Conservation (phyloP, 2,888 invertebrate genomes). For the Ernsta delagoae region DNA sequence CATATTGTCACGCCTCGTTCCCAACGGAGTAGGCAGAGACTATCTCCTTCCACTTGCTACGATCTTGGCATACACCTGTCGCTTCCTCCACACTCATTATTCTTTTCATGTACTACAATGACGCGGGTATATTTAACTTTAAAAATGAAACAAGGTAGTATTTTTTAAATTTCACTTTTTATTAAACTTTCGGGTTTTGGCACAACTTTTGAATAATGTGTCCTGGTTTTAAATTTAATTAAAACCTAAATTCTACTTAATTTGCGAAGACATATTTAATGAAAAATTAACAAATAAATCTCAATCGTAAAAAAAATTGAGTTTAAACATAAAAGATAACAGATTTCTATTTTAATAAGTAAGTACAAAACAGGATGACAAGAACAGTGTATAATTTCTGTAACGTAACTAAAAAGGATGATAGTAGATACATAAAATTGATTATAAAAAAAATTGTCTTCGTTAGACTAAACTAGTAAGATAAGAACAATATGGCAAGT, state of each 20-base stretch:
- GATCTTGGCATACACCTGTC: no score
- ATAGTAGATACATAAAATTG: background rate
- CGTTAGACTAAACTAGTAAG: conserved; percentile 23
- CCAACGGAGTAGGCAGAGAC: no score
- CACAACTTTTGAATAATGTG: conserved; percentile 83
- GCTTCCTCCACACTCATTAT: no score
- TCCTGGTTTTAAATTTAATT: conserved; percentile 78
- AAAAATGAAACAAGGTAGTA: conserved; percentile 57
- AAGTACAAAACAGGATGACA: conserved; percentile 45
- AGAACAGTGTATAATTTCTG: conserved; percentile 37
- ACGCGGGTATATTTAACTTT: background rate
- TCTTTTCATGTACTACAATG: no score
- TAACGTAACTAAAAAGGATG: conserved; percentile 39
- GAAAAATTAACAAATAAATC: conserved; percentile 50
- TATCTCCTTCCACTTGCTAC: no score
- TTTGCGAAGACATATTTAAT: conserved; percentile 44
- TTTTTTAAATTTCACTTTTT: conserved; percentile 76
- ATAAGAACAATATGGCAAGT: conserved; percentile 48
- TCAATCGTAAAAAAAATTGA: conserved; percentile 48
- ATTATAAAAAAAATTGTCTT: conserved; percentile 29
- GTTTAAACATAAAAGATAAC: conserved; percentile 47
- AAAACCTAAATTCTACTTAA: conserved; percentile 79
- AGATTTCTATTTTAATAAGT: conserved; percentile 52
- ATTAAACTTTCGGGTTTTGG: conserved; percentile 84
- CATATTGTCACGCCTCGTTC: no score